Evolutionary conservation across 2,113 vertebrate species (phyloP), one percentile per base, ranked within the genome.

Genomic region (Pelecanoides urinatrix): DNA sequence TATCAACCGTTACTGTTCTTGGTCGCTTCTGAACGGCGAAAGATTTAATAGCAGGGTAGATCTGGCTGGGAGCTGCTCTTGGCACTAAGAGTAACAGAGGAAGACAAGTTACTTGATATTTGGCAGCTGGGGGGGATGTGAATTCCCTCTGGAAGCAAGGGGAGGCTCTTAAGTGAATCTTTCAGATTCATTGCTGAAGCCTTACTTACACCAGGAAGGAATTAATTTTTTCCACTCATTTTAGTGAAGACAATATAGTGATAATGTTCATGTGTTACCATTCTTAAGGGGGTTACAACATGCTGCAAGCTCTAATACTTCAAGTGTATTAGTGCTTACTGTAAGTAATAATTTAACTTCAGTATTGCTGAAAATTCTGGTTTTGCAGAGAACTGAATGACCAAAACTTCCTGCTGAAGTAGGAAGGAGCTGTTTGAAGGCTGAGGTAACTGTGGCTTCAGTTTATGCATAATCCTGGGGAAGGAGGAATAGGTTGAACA

Each of bases 201-300:
- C 29, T 66, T 63, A 13, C 19, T 20, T 86, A 25, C 16, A 6
- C 29, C 34, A 81, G 50, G 50, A 76, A 80, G 52, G 65, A 52
- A 18, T 53, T 77, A 42, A 5, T n/a, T 76, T 81, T 74, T 53
- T 1, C 6, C 6, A 10, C 40, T 68, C 7, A 67, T 56, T 73
- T 85, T 25, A 44, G 30, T 67, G 76, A 84, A 78, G 74, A 34
- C 44, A 58, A 13, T 26, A 25, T 19, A 84, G 63, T 56, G 56
- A 18, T 53, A 29, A 76, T 92, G 32, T 23, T 72, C 1, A 3
- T 36, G 20, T 74, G 40, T 42, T 87, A 21, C 44, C 14, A 5
- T 94, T 91, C 73, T 75, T 65, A 72, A 75, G 66, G 58, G 85
- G 66, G 87, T 96, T 91, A 65, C 55, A 81, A 45, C 7, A 6